A percentile compares a stretch with the other conserved stretches of the same genome.
phyloP scores from a whole-genome alignment of 2,888 invertebrate species.

The Melanostoma scalare region DNA sequence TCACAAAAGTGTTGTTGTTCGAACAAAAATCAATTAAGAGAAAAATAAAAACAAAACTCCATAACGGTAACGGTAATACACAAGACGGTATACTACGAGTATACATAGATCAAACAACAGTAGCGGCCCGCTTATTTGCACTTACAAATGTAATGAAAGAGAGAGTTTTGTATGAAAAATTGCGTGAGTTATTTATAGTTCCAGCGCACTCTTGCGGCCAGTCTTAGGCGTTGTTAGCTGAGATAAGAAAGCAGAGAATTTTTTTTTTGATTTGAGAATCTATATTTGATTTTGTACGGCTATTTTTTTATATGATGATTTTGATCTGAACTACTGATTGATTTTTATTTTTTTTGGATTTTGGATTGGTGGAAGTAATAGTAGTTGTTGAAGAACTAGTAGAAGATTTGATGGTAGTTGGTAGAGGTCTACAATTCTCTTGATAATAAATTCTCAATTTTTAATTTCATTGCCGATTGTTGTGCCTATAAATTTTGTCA shows the following conservation, averaged over 20 bases:
- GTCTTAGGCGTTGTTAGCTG: slow-evolving; percentile 81
- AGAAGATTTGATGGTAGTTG: slow-evolving; percentile 73
- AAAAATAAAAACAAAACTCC: slow-evolving; percentile 31
- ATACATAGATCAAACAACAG: slow-evolving; percentile 49
- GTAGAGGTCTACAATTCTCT: slow-evolving; percentile 80
- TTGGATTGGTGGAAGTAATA: slow-evolving; percentile 58
- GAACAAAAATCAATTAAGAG: slow-evolving; percentile 39
- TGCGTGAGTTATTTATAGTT: slow-evolving; percentile 78
- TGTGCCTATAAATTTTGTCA: slow-evolving; percentile 75
- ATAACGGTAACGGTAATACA: slow-evolving; percentile 57
- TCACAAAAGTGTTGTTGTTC: slow-evolving; percentile 16
- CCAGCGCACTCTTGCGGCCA: slow-evolving; percentile 81
- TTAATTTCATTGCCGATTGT: slow-evolving; percentile 77
- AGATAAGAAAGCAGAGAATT: slow-evolving; percentile 77
- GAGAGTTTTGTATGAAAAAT: slow-evolving; percentile 72
- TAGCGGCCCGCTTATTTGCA: slow-evolving; percentile 73
- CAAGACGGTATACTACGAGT: slow-evolving; percentile 47
- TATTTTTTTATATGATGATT: slow-evolving; percentile 75
- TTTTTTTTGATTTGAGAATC: slow-evolving; percentile 74
- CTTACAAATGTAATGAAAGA: slow-evolving; percentile 82
- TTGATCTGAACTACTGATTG: slow-evolving; percentile 38
- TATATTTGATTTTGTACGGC: slow-evolving; percentile 75
- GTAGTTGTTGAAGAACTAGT: slow-evolving; percentile 67
- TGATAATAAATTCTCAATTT: slow-evolving; percentile 79
- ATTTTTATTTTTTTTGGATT: slow-evolving; percentile 72